Conservation (phyloP, 2,888 invertebrate species). For the Eucera pruinosa region DNA sequence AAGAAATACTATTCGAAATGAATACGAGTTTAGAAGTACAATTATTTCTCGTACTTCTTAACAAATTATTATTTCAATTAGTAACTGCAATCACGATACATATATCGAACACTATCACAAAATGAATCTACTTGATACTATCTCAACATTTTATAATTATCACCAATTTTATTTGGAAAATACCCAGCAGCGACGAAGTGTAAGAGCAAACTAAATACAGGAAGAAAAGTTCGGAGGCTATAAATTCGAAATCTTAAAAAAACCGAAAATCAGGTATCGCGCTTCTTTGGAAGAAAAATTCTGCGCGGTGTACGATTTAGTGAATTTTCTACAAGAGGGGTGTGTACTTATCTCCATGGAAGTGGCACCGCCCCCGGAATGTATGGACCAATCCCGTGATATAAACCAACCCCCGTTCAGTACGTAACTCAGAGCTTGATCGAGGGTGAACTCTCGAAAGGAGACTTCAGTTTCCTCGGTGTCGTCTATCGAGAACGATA, state of each 20-base stretch:
- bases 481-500: conserved; percentile 59
- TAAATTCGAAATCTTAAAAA: conserved; percentile 19
- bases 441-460: conserved; percentile 57
- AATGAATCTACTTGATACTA: no score
- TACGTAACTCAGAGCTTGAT: conserved; percentile 50
- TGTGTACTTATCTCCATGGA: conserved; percentile 57
- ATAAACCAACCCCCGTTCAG: conserved; percentile 49
- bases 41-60: no score
- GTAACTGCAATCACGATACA: no score
- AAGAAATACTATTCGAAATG: no score
- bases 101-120: no score
- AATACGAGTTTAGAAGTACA: no score
- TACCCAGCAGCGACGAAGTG: no score
- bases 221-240: no score
- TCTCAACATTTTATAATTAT: no score
- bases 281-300: conserved; percentile 49
- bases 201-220: no score
- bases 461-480: conserved; percentile 61
- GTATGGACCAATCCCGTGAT: conserved; percentile 38
- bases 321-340: conserved; percentile 62
- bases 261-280: conserved; percentile 38
- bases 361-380: conserved; percentile 42
- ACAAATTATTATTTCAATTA: no score
- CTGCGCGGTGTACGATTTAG: conserved; percentile 61
- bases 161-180: no score